Percentiles rank a stretch among this genome's conserved stretches.
phyloP scores from a whole-genome alignment of 2,797 vertebrate species.

The Poliocrania exsul region DNA sequence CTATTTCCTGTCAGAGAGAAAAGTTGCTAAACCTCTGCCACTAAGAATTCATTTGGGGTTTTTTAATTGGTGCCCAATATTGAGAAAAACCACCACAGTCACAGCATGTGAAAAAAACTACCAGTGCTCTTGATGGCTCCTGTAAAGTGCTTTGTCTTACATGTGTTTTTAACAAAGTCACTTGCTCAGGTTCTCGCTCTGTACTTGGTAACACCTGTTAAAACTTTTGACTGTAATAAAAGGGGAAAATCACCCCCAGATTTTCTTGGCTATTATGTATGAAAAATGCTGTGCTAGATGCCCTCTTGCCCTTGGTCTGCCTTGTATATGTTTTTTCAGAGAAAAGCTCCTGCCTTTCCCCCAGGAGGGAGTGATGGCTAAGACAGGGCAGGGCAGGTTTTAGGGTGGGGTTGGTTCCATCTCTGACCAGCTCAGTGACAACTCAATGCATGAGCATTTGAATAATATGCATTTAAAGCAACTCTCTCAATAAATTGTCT shows the following conservation, averaged over 20 bases:
- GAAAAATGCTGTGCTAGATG: background rate
- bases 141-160: background rate
- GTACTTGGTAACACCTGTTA: background rate
- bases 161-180: background rate
- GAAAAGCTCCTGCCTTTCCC: background rate
- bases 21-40: background rate
- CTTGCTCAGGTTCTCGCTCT: background rate
- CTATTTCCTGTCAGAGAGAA: background rate
- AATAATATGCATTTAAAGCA: background rate
- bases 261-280: background rate
- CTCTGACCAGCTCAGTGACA: background rate
- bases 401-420: background rate
- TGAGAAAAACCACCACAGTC: background rate
- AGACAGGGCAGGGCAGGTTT: background rate
- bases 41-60: background rate
- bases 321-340: background rate
- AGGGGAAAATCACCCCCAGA: background rate
- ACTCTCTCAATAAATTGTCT: background rate
- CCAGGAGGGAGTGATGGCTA: background rate
- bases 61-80: background rate
- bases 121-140: background rate
- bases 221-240: background rate
- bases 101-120: background rate
- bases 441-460: background rate
- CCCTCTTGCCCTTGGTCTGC: background rate